Evolutionary conservation across 1,140 invertebrate genomes (phyloP), one percentile per base, ranked within the genome.

Genomic region (Caerostris extrusa): DNA sequence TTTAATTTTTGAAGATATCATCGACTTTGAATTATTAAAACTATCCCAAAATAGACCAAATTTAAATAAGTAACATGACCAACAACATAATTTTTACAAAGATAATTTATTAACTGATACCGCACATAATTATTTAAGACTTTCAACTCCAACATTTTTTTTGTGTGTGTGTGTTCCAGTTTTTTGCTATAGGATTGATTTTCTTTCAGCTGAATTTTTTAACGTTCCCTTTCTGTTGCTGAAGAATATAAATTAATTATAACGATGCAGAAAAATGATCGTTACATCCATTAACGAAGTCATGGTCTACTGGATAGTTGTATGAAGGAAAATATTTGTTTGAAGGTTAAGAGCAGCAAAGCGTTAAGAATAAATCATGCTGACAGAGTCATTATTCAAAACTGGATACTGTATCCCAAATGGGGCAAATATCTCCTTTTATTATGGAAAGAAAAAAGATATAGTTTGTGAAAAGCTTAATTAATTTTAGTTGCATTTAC

Each of bases 301-400:
- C 10, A 77, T 77, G 71, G 71, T 77, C 71, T 77, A 77, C 71
- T 34, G 50, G 53, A 77, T 34, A 34, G 34, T 77, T 77, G 53
- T 50, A 77, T 53, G 34, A 77, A 12, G 12, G 19, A 77, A 77
- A 77, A 77, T 77, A 77, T 77, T 77, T 77, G 53, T 77, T 77
- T 77, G 19, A 77, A 50, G 71, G 71, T 77, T 34, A 34, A 50
- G 71, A 12, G 71, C 71, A 34, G 10, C 50, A 50, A 77, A 77
- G 71, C 71, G 71, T 77, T 77, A 77, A 77, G 34, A 50, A 77
- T 77, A 50, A 77, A 77, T 77, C 71, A 77, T 50, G 19, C 8
- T 77, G 71, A 53, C 71, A 77, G 34, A 77, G 12, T 50, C 71
- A 77, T 77, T 77, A 77, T 77, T 77, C 71, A 77, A 77, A 77